Conservation (phyloP, 2,797 vertebrate species). For the Anableps anableps region DNA sequence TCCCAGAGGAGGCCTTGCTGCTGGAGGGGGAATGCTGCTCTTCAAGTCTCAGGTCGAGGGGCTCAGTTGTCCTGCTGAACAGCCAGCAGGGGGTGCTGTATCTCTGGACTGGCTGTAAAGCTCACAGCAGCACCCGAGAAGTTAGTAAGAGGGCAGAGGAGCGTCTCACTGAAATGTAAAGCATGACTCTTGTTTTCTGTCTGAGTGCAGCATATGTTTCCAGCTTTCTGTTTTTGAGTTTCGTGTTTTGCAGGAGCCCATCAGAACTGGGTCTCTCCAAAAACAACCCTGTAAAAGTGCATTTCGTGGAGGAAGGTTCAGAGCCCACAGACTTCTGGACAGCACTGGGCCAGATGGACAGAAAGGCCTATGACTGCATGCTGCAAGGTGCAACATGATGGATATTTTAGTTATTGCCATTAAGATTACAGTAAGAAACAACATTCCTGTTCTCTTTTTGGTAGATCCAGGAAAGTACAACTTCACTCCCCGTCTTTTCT, state of each 20-base stretch:
- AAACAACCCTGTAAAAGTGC: conserved; percentile 60
- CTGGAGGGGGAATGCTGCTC: conserved; percentile 79
- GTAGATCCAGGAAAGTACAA: conserved; percentile 85
- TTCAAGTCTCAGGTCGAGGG: conserved; percentile 80
- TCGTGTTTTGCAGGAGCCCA: conserved; percentile 69
- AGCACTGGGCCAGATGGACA: conserved; percentile 80
- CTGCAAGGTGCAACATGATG: conserved; percentile 75
- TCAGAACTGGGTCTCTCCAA: conserved; percentile 75
- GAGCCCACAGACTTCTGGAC: conserved; percentile 84
- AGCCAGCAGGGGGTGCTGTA: conserved; percentile 75
- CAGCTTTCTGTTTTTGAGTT: neutral
- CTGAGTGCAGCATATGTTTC: neutral
- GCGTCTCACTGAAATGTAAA: conserved; percentile 75
- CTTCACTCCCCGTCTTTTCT: conserved; percentile 84
- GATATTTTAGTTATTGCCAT: neutral
- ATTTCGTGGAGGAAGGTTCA: conserved; percentile 80
- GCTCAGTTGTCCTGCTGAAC: conserved; percentile 75
- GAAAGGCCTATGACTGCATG: conserved; percentile 87
- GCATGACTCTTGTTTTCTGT: neutral
- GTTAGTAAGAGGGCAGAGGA: conserved; percentile 75
- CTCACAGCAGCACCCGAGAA: conserved; percentile 71
- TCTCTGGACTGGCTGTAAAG: conserved; percentile 84
- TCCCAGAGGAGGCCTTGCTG: conserved; percentile 78
- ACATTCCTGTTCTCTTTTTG: neutral
- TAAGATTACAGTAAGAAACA: neutral